Percentiles rank a stretch among this genome's conserved stretches.
Evolutionary conservation across 2,797 vertebrate species (phyloP).

Genomic region (Dendrocincla fuliginosa): DNA sequence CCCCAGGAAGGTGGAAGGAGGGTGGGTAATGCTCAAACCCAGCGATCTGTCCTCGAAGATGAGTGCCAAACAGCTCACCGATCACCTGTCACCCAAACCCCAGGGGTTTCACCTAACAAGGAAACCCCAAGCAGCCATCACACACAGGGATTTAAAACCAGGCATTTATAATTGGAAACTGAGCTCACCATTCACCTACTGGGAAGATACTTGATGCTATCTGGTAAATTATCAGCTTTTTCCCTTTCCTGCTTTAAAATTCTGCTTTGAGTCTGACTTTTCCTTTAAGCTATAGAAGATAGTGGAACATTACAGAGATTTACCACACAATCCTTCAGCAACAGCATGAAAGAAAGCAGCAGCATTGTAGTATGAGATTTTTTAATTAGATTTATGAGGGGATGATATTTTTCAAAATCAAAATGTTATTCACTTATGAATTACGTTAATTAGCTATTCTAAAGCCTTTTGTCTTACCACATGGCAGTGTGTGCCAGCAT

Average conservation of each 20-base stretch:
- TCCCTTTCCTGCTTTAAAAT: background rate
- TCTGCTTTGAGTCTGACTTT: background rate
- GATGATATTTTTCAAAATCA: background rate
- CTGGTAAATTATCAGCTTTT: background rate
- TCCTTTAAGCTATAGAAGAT: background rate
- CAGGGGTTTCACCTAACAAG: background rate
- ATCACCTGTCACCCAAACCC: background rate
- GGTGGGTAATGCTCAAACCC: background rate
- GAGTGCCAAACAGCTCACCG: background rate
- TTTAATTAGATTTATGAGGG: background rate
- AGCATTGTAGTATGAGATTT: background rate
- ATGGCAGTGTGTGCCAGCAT: background rate
- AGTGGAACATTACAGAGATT: background rate
- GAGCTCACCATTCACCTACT: background rate
- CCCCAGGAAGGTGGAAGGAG: background rate
- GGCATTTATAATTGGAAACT: fast-evolving
- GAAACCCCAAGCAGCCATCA: background rate
- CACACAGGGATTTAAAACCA: background rate
- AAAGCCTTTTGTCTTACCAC: background rate
- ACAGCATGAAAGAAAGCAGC: background rate
- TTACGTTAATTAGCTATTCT: background rate
- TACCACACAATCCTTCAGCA: background rate
- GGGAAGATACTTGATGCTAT: background rate
- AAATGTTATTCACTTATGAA: background rate
- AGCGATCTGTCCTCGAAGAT: background rate